Conservation (phyloP, 1,140 invertebrate species). For the Zophobas atratus region DNA sequence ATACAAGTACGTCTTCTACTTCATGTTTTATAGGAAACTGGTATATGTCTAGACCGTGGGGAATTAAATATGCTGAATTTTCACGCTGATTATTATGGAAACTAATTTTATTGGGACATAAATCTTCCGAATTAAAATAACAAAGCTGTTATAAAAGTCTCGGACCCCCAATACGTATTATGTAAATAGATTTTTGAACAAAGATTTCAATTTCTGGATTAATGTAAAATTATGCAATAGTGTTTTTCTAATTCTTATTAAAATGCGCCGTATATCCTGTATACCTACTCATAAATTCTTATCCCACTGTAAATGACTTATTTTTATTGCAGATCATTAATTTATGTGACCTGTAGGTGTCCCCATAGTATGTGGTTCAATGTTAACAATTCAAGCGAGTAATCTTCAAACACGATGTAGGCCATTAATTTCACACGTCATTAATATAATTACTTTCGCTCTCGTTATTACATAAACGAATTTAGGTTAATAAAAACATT, state of each 20-base stretch:
- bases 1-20: too few species aligned
- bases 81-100: too few species aligned
- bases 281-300: conserved; percentile 40
- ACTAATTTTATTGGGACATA: background rate
- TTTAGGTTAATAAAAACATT: conserved; percentile 39
- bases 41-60: too few species aligned
- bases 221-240: conserved; percentile 35
- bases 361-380: conserved; percentile 35
- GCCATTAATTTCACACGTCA: conserved; percentile 42
- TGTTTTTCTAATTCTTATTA: conserved; percentile 16
- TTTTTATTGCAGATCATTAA: conserved; percentile 11
- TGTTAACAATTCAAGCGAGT: conserved; percentile 34
- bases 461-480: conserved; percentile 36
- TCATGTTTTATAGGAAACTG: too few species aligned
- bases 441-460: conserved; percentile 42
- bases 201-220: conserved; percentile 11
- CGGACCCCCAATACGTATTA: background rate
- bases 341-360: conserved; percentile 32
- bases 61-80: too few species aligned
- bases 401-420: conserved; percentile 41
- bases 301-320: conserved; percentile 27
- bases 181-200: background rate
- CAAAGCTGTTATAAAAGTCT: too few species aligned
- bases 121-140: background rate
- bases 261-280: conserved; percentile 32